These are phyloP conservation scores for Apostichopus leukothele DNA, from an alignment of 53 echinoderm and acorn worm genomes.

Conservation along the genomic window DNA sequence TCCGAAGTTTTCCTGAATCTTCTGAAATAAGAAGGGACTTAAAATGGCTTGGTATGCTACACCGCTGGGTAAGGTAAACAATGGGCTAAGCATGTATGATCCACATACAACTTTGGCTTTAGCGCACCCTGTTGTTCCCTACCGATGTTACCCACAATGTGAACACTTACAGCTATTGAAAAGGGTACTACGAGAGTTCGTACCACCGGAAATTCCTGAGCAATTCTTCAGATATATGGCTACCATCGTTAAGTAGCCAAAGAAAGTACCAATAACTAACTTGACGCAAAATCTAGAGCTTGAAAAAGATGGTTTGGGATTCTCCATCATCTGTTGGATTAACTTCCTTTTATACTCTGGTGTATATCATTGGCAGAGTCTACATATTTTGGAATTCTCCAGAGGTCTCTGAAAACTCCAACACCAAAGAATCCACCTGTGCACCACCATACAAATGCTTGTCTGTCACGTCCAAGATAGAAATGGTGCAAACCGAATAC, in stretches of 20 bases:
- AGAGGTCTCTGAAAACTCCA: slow-evolving; percentile 77
- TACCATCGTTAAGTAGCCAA: slow-evolving; percentile 65
- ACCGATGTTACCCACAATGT: slow-evolving; percentile 82
- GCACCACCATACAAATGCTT: slow-evolving; percentile 95
- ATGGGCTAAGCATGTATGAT: slow-evolving; percentile 48
- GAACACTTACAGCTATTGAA: slow-evolving; percentile 69
- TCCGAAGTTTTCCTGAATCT: slow-evolving; percentile 54
- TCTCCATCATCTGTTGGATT: slow-evolving; percentile 50
- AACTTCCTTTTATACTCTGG: slow-evolving; percentile 59
- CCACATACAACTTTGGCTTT: slow-evolving; percentile 60
- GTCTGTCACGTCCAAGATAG: slow-evolving; percentile 89
- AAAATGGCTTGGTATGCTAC: slow-evolving; percentile 60
- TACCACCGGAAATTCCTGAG: slow-evolving; percentile 41
- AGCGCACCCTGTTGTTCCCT: slow-evolving; percentile 60
- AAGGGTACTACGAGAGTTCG: slow-evolving; percentile 60
- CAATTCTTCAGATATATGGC: slow-evolving; percentile 71
- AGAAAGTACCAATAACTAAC: slow-evolving; percentile 64
- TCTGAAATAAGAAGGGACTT: slow-evolving; percentile 67
- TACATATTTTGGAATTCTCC: slow-evolving; percentile 71
- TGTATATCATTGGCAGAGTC: slow-evolving; percentile 66
- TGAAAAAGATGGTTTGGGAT: slow-evolving; percentile 65
- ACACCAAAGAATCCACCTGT: slow-evolving; percentile 82
- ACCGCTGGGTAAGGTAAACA: slow-evolving; percentile 54
- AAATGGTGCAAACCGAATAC: slow-evolving; percentile 86
- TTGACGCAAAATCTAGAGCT: slow-evolving; percentile 71